A percentile compares a stretch with the other conserved stretches of the same genome.
phyloP scores from a whole-genome alignment of 1,140 invertebrate genomes.

The Bemisia tabaci region DNA sequence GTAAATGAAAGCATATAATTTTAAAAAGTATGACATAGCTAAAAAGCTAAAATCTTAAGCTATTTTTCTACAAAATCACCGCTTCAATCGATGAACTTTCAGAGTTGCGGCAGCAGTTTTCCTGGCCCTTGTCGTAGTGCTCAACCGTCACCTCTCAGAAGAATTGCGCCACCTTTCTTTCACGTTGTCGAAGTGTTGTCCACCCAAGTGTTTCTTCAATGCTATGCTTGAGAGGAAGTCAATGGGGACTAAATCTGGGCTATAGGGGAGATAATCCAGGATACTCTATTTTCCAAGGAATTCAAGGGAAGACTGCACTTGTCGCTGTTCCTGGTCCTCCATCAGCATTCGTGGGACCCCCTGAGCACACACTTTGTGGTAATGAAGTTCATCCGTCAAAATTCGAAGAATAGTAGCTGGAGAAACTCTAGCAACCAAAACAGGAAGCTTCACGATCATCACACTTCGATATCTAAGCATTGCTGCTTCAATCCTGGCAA shows the following conservation, averaged over 20 bases:
- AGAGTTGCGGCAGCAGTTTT: background rate
- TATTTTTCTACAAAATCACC: background rate
- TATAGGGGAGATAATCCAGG: slow-evolving; percentile 25
- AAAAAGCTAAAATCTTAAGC: background rate
- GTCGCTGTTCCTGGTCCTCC: too few species aligned
- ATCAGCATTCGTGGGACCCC: background rate
- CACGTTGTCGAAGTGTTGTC: background rate
- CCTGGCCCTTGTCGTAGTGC: too few species aligned
- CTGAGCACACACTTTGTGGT: background rate
- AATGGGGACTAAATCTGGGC: slow-evolving; percentile 24
- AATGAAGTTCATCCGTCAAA: background rate
- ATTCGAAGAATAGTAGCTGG: background rate
- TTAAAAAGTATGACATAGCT: background rate
- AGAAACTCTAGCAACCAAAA: background rate
- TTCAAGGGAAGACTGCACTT: too few species aligned
- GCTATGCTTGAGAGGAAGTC: slow-evolving; percentile 25
- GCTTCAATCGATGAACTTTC: background rate
- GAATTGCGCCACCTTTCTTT: background rate
- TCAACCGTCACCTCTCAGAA: background rate
- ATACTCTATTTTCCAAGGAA: too few species aligned
- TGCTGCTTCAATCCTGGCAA: too few species aligned
- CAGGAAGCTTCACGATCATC: too few species aligned
- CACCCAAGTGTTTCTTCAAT: slow-evolving; percentile 9
- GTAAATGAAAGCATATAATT: background rate
- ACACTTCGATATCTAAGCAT: too few species aligned